Conservation (phyloP, 2,888 invertebrate genomes). For the Dicyrtomina minuta region DNA sequence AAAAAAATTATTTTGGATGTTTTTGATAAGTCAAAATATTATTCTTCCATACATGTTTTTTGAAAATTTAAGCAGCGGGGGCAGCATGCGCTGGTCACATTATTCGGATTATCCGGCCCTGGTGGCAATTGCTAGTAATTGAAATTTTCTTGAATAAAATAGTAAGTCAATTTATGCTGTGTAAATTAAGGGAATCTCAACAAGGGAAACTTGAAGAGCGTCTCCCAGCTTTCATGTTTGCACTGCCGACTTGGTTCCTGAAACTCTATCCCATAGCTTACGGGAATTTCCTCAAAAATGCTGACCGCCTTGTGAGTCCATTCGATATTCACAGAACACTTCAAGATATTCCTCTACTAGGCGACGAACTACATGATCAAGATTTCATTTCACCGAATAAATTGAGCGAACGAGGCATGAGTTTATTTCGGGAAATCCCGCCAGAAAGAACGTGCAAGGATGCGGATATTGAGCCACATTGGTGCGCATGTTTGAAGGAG, state of each 20-base stretch:
- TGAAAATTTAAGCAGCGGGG: no score
- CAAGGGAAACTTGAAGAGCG: slow-evolving; percentile 59
- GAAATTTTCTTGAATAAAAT: no score
- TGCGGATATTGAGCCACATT: slow-evolving; percentile 36
- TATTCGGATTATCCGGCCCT: no score
- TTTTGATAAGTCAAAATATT: no score
- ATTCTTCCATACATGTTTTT: no score
- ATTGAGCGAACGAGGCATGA: slow-evolving; percentile 15
- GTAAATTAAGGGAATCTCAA: slow-evolving; percentile 55
- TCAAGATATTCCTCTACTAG: slow-evolving; percentile 53
- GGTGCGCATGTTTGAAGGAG: slow-evolving; percentile 90
- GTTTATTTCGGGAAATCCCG: slow-evolving; percentile 34
- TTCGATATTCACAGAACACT: slow-evolving; percentile 58
- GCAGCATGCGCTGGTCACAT: no score
- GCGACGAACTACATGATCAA: background rate
- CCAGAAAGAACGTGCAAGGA: slow-evolving; percentile 27
- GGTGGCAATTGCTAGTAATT: no score
- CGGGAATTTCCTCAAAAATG: slow-evolving; percentile 55
- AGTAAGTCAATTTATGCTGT: no score
- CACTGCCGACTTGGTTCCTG: slow-evolving; percentile 56
- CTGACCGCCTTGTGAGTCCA: slow-evolving; percentile 56
- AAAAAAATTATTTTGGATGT: no score
- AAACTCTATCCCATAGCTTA: slow-evolving; percentile 54
- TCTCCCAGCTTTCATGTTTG: slow-evolving; percentile 57
- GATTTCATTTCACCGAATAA: slow-evolving; percentile 13